Conservation (phyloP, 2,113 vertebrate species). For the Brachyistius frenatus region DNA sequence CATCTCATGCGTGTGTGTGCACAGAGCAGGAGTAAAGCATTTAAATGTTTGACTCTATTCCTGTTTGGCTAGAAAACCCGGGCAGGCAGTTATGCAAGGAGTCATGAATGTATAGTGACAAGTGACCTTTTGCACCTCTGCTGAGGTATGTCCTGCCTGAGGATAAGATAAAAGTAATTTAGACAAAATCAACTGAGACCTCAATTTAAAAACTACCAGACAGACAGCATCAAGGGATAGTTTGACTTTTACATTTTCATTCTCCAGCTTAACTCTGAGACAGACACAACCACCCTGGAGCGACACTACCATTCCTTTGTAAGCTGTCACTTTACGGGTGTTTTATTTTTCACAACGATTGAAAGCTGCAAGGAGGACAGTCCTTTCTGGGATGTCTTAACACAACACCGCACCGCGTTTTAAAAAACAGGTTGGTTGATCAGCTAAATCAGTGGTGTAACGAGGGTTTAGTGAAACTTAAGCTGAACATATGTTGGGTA, state of each 20-base stretch:
- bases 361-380: slow-evolving; percentile 22
- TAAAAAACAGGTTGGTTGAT: slow-evolving; percentile 41
- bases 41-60: slow-evolving; percentile 65
- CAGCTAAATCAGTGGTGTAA: slow-evolving; percentile 4
- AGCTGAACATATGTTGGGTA: slow-evolving; percentile 34
- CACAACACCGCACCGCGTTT: slow-evolving; percentile 1
- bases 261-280: slow-evolving; percentile 49
- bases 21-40: slow-evolving; percentile 34
- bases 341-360: not conserved
- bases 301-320: slow-evolving; percentile 43
- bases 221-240: slow-evolving; percentile 38
- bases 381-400: not conserved
- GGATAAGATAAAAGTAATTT: slow-evolving; percentile 69
- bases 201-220: slow-evolving; percentile 57
- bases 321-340: slow-evolving; percentile 32
- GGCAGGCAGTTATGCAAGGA: slow-evolving; percentile 49
- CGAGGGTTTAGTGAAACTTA: slow-evolving; percentile 24
- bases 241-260: slow-evolving; percentile 50
- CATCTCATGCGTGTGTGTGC: not conserved
- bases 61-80: slow-evolving; percentile 59
- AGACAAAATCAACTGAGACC: slow-evolving; percentile 58
- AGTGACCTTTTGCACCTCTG: slow-evolving; percentile 58
- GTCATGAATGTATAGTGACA: slow-evolving; percentile 45
- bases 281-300: slow-evolving; percentile 58
- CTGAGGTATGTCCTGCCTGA: slow-evolving; percentile 56